Evolutionary conservation across 2,113 vertebrate genomes (phyloP).

Genomic region (Podarcis muralis): DNA sequence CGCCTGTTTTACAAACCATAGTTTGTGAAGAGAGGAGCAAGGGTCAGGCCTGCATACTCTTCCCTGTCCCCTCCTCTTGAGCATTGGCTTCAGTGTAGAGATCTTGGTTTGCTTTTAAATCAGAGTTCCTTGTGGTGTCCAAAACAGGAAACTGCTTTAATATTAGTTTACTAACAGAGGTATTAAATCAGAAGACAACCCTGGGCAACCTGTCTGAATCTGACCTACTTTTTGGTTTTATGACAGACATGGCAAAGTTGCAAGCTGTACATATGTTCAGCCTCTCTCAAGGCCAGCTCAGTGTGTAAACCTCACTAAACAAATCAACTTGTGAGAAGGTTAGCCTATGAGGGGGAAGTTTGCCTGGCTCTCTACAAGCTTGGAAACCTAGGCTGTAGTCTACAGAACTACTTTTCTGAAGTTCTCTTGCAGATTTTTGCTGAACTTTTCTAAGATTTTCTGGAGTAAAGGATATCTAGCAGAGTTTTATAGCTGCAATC

Average conservation of each 20-base stretch:
- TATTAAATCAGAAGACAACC: neutral
- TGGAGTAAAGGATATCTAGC: neutral
- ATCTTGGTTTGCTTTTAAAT: neutral
- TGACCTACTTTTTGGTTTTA: neutral
- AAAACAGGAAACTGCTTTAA: neutral
- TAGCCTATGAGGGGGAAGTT: neutral
- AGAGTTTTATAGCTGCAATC: neutral
- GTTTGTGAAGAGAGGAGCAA: neutral
- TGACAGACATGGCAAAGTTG: neutral
- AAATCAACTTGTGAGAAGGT: neutral
- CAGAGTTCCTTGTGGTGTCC: neutral
- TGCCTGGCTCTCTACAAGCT: neutral
- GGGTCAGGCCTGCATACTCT: no score
- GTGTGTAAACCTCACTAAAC: neutral
- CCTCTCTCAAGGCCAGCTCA: neutral
- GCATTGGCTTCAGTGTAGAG: neutral
- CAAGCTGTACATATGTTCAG: neutral
- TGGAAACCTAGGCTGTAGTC: neutral
- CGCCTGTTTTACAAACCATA: neutral
- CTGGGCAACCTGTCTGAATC: no score
- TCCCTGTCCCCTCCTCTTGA: neutral
- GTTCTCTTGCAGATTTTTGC: neutral
- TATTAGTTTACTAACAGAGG: neutral
- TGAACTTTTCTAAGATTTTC: neutral
- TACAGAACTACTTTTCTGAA: neutral